Percentiles rank a stretch among this genome's conserved stretches.
Conservation (phyloP, 2,797 vertebrate genomes). For the Tauraco hartlaubi region DNA sequence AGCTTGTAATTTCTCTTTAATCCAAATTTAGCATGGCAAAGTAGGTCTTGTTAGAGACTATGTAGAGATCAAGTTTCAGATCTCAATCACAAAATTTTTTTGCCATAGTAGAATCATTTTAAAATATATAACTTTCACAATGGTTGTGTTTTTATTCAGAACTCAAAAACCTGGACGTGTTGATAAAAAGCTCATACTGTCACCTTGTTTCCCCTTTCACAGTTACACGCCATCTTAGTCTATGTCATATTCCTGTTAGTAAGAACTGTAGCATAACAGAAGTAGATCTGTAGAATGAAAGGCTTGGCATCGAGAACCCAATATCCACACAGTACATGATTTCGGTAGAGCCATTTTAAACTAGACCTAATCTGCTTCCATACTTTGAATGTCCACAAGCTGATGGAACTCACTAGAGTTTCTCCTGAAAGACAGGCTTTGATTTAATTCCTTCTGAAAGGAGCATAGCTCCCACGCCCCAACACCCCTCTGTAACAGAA, state of each 20-base stretch:
- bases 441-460: background rate
- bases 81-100: background rate
- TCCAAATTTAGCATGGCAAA: background rate
- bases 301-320: background rate
- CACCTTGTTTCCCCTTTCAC: background rate
- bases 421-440: background rate
- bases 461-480: background rate
- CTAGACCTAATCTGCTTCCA: background rate
- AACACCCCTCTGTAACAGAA: background rate
- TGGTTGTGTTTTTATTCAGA: background rate
- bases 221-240: background rate
- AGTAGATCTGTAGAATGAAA: background rate
- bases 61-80: background rate
- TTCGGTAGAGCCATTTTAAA: background rate
- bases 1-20: background rate
- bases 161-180: background rate
- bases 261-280: background rate
- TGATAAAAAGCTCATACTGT: background rate
- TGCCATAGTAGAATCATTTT: background rate
- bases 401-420: background rate
- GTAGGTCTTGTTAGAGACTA: background rate
- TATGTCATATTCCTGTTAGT: background rate
- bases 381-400: background rate
- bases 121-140: background rate
- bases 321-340: rapidly evolving